Conservation (phyloP, 2,888 invertebrate genomes). For the Ophioninae sp. region DNA sequence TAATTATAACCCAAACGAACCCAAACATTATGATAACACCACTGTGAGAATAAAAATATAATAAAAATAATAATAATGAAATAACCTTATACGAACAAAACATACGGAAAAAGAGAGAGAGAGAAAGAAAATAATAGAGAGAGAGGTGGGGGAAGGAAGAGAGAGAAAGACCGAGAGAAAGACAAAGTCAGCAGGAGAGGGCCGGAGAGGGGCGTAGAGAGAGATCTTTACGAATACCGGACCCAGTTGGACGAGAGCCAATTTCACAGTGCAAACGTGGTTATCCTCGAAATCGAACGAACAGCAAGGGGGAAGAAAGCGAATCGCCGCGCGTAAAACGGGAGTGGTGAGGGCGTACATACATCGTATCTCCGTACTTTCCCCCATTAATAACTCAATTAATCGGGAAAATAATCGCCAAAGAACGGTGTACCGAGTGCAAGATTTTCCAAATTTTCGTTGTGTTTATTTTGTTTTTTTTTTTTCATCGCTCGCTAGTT, state of each 20-base stretch:
- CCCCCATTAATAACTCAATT: conserved; percentile 58
- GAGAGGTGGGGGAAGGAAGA: background rate
- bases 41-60: too few species aligned
- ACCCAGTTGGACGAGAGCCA: conserved; percentile 59
- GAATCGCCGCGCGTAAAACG: conserved; percentile 45
- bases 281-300: conserved; percentile 57
- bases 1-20: too few species aligned
- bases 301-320: conserved; percentile 52
- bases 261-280: conserved; percentile 53
- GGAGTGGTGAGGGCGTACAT: conserved; percentile 32
- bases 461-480: conserved; percentile 3
- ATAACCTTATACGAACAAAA: too few species aligned
- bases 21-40: too few species aligned
- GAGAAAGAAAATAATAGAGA: background rate
- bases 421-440: conserved; percentile 9
- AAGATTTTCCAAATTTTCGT: conserved; percentile 8
- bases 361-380: conserved; percentile 48
- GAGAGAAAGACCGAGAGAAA: background rate
- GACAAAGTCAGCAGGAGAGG: background rate
- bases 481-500: background rate
- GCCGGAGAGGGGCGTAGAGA: background rate
- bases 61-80: too few species aligned
- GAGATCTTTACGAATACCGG: conserved; percentile 26
- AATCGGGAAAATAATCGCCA: conserved; percentile 48
- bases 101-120: too few species aligned